Base-by-base conservation (phyloP, 2,797 vertebrate species). In the Sparidentex hasta region DNA sequence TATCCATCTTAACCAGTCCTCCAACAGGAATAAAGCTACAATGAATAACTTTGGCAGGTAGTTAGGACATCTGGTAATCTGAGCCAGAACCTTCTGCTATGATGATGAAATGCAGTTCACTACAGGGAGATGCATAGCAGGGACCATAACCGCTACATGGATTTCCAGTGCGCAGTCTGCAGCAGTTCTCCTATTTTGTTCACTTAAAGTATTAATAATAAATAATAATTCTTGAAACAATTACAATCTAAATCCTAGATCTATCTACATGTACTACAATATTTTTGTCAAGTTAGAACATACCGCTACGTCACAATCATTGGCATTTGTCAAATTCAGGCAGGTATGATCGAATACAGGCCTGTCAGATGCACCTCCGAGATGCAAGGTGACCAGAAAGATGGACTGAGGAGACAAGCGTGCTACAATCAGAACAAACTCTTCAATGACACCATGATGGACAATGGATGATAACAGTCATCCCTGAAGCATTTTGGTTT, bases 41-140 rank as follows among this genome's bases (percentile, higher is more conserved):
- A n/a, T 52, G 3, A 71, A 78, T 54, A 59, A 71, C n/a, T 23
- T 23, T 17, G 11, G 52, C n/a, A 71, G 44, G 17, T 44, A 63
- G 51, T 21, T 50, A 20, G 4, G 38, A 18, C 29, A 51, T 70
- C 33, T 25, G 2, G 47, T 5, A 44, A 17, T 47, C 20, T 52
- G 47, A 52, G 41, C 33, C 20, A 44, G 44, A 64, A 8, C 44
- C 62, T 46, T 25, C 38, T 1, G 1, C 50, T 20, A 14, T 27
- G 7, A 14, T 46, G 38, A 38, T 14, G 13, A 14, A 18, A 29
- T 9, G 51, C 33, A 61, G 50, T 38, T 38, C 38, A 38, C 51
- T 23, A 65, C 55, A 71, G 44, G 14, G 14, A 54, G 38, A 38
- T 38, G 38, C 38, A 38, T 38, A 38, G 38, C 38, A 38, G 38